Evolutionary conservation across 2,888 invertebrate genomes (phyloP).

Genomic region (Altica lythri): DNA sequence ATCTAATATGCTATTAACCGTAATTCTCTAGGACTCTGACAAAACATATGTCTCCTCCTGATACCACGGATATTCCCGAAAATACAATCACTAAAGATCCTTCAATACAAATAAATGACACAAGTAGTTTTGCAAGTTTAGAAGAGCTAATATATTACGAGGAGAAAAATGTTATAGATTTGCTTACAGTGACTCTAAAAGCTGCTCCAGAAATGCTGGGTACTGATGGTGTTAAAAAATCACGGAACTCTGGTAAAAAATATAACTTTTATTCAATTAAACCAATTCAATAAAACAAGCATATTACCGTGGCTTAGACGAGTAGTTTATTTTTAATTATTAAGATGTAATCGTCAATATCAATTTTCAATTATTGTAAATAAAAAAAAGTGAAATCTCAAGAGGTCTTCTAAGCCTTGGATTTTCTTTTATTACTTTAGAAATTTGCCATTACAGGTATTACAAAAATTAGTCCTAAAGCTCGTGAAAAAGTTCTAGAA

Average conservation of each 20-base stretch:
- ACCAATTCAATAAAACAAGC: no score
- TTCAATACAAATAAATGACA: constrained; percentile 44
- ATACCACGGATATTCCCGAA: constrained; percentile 59
- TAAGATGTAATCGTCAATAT: no score
- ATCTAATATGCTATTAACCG: no score
- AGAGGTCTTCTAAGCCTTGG: not conserved
- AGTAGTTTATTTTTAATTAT: no score
- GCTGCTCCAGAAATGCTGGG: constrained; percentile 66
- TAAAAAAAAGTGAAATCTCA: no score
- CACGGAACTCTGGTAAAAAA: constrained; percentile 56
- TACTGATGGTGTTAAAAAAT: constrained; percentile 64
- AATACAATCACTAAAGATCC: constrained; percentile 14
- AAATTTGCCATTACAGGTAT: constrained; percentile 65
- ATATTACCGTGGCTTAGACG: no score
- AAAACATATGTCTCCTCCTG: constrained; percentile 70
- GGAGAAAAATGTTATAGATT: constrained; percentile 68
- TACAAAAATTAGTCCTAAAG: constrained; percentile 64
- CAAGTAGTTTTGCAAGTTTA: constrained; percentile 56
- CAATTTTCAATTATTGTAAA: no score
- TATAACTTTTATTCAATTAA: no score
- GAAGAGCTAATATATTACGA: constrained; percentile 70
- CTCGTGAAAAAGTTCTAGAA: constrained; percentile 67
- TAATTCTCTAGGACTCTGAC: constrained; percentile 64
- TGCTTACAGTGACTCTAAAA: constrained; percentile 65
- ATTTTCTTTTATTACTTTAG: no score